phyloP scores from a whole-genome alignment of 2,797 vertebrate species.

The Varecia variegata region DNA sequence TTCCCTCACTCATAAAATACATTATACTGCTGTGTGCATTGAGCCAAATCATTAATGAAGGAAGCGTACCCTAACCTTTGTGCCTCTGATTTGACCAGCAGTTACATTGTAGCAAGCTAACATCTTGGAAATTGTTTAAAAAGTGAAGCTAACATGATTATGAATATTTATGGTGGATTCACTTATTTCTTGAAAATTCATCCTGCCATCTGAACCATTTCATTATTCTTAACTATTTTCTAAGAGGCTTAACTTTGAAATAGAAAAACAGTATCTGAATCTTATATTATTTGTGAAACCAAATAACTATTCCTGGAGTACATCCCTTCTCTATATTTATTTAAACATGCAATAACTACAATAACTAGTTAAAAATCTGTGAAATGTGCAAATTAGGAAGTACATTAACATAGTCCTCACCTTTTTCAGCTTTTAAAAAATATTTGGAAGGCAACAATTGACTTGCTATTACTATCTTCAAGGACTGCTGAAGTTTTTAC shows the following conservation, averaged over 20 bases:
- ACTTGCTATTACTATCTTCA: background rate
- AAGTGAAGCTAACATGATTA: constrained; percentile 82
- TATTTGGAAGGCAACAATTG: constrained; percentile 13
- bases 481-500: background rate
- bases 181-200: constrained; percentile 81
- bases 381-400: constrained; percentile 25
- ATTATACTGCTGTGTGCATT: constrained; percentile 90
- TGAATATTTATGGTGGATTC: constrained; percentile 85
- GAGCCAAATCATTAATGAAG: constrained; percentile 87
- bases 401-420: background rate
- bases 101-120: constrained; percentile 77
- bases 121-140: constrained; percentile 84
- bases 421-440: constrained; percentile 32
- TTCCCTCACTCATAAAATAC: constrained; percentile 94
- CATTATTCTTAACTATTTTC: constrained; percentile 78
- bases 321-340: constrained; percentile 31
- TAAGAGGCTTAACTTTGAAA: constrained; percentile 74
- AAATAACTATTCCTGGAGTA: constrained; percentile 46
- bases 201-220: constrained; percentile 73
- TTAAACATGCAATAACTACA: constrained; percentile 32
- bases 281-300: constrained; percentile 74
- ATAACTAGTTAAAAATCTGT: constrained; percentile 47
- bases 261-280: constrained; percentile 68
- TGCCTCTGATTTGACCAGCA: constrained; percentile 80
- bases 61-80: constrained; percentile 87